A percentile compares a stretch with the other conserved stretches of the same genome.
Evolutionary conservation across 2,888 invertebrate species (phyloP).

Genomic region (Ennomos fuscantarius): DNA sequence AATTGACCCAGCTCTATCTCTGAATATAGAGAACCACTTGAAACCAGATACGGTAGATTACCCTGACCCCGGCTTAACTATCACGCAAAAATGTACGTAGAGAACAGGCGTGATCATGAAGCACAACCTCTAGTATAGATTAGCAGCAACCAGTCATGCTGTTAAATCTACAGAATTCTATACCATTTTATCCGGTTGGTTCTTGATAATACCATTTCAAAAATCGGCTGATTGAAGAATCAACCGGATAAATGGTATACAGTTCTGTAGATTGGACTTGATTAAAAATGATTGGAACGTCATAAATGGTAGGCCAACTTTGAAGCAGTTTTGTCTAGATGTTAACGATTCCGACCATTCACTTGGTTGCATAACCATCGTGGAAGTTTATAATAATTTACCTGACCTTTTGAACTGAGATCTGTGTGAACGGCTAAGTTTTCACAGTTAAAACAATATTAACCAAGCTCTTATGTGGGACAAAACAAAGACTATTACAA

Average conservation of each 20-base stretch:
- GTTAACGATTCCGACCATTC: constrained; percentile 13
- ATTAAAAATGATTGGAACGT: constrained; percentile 11
- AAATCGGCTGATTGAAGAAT: constrained; percentile 17
- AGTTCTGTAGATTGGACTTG: constrained; percentile 16
- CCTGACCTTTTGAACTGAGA: constrained; percentile 30
- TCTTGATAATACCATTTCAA: constrained; percentile 10
- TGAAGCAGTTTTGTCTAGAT: constrained; percentile 11
- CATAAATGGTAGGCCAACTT: not conserved
- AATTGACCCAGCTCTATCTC: constrained; percentile 29
- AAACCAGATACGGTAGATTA: constrained; percentile 28
- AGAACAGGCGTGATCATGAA: constrained; percentile 17
- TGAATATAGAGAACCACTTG: constrained; percentile 26
- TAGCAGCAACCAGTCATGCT: constrained; percentile 19
- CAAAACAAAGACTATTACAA: too few relatives aligned
- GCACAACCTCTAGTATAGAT: constrained; percentile 18
- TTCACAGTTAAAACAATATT: constrained; percentile 13
- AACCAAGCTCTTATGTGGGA: not conserved
- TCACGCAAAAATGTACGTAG: constrained; percentile 23
- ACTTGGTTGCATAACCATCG: constrained; percentile 30
- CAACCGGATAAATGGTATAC: constrained; percentile 18
- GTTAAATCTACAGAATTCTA: not conserved
- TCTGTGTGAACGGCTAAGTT: constrained; percentile 23
- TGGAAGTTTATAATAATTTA: not conserved
- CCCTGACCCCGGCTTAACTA: constrained; percentile 33
- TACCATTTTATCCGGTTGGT: too few relatives aligned